Evolutionary conservation across 1,140 invertebrate species (phyloP).

Genomic region (Sminthurides bifidus): DNA sequence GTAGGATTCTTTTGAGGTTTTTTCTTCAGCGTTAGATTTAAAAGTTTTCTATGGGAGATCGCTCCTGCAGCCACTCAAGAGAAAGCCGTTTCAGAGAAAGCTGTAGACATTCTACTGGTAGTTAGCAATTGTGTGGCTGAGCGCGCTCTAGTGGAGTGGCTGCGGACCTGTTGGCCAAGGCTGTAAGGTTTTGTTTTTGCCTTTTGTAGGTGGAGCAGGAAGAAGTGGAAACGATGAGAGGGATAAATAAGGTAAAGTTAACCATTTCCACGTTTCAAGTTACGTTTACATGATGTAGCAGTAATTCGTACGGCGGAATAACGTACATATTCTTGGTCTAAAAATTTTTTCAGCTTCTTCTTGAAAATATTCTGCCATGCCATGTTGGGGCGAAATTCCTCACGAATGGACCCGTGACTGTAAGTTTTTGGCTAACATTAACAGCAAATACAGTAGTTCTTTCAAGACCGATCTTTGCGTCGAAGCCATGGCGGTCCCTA

Average conservation of each 20-base stretch:
- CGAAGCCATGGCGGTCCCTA: too few relatives aligned
- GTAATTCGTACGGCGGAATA: too few relatives aligned
- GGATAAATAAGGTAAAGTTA: conserved; percentile 65
- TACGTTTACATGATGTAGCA: too few relatives aligned
- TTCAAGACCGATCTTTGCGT: too few relatives aligned
- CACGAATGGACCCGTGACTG: conserved; percentile 27
- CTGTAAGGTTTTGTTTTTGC: neutral
- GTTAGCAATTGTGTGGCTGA: neutral
- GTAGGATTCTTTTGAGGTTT: too few relatives aligned
- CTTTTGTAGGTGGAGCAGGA: conserved; percentile 68
- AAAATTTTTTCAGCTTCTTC: conserved; percentile 44
- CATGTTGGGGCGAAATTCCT: conserved; percentile 93
- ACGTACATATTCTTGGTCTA: too few relatives aligned
- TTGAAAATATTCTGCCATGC: conserved; percentile 93
- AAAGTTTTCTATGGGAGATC: too few relatives aligned
- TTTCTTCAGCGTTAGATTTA: too few relatives aligned
- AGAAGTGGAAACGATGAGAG: conserved; percentile 86
- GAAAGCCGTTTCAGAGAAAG: too few relatives aligned
- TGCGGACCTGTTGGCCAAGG: neutral
- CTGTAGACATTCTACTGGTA: neutral
- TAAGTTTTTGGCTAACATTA: too few relatives aligned
- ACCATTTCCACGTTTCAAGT: neutral
- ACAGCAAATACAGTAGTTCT: neutral
- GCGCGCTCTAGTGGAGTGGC: too few relatives aligned
- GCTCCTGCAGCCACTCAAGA: too few relatives aligned